Evolutionary conservation across 2,888 invertebrate genomes (phyloP).

Genomic region (Automeris io): DNA sequence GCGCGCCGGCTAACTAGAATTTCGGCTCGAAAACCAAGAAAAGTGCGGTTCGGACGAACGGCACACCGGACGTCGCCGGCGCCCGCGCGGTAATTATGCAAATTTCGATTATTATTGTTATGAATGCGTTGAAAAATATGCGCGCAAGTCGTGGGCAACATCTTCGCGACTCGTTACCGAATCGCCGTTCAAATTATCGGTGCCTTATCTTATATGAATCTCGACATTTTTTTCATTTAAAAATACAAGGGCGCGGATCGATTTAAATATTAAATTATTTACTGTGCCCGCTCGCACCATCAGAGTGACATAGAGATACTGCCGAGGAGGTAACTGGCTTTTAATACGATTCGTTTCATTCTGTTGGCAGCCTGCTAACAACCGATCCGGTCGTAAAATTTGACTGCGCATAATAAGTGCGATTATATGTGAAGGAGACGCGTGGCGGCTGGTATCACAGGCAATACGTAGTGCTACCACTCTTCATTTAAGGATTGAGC

Average conservation of each 20-base stretch:
- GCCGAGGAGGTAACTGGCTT: constrained; percentile 26
- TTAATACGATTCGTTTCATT: constrained; percentile 62
- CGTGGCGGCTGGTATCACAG: constrained; percentile 47
- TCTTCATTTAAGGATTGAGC: too few relatives aligned
- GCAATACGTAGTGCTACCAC: constrained; percentile 46
- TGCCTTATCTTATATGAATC: constrained; percentile 35
- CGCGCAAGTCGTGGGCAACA: constrained; percentile 35
- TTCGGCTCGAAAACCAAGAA: constrained; percentile 73
- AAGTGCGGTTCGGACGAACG: constrained; percentile 47
- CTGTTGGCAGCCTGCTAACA: constrained; percentile 61
- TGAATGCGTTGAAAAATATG: constrained; percentile 44
- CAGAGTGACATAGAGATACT: constrained; percentile 50
- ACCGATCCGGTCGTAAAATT: constrained; percentile 71
- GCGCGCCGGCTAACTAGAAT: constrained; percentile 74
- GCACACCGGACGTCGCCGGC: constrained; percentile 57
- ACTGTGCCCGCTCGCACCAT: too few relatives aligned
- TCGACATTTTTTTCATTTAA: constrained; percentile 28
- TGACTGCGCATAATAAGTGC: constrained; percentile 72
- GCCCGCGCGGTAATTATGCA: constrained; percentile 71
- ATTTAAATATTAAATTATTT: neutral
- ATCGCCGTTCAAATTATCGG: constrained; percentile 46
- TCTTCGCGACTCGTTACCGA: constrained; percentile 42
- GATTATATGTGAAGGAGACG: constrained; percentile 55
- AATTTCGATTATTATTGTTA: constrained; percentile 54
- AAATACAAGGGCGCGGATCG: constrained; percentile 7